Conservation (phyloP, 2,797 vertebrate genomes). For the Macropodus opercularis region DNA sequence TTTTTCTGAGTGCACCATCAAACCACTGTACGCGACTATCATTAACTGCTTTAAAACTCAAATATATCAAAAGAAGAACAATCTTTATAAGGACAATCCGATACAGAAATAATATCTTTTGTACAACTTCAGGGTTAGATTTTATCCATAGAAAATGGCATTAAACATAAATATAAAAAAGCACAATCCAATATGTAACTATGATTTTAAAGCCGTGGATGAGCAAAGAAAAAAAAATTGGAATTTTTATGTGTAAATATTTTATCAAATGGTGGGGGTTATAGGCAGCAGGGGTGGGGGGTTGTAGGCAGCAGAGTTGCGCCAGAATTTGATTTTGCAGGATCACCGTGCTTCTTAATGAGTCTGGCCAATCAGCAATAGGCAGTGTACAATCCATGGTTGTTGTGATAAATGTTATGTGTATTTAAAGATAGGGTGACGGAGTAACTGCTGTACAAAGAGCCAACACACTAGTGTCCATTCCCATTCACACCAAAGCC, state of each 20-base stretch:
- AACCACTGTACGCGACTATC: conserved; percentile 60
- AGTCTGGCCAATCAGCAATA: conserved; percentile 64
- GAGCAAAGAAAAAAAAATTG: conserved; percentile 39
- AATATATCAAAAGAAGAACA: conserved; percentile 63
- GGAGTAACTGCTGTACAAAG: conserved; percentile 46
- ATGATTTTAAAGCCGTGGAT: conserved; percentile 65
- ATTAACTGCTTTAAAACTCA: conserved; percentile 60
- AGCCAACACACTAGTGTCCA: conserved; percentile 26
- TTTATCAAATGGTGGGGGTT: conserved; percentile 48
- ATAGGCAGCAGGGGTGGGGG: conserved; percentile 6
- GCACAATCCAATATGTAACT: conserved; percentile 69
- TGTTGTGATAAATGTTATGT: conserved; percentile 61
- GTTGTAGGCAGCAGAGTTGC: conserved; percentile 23
- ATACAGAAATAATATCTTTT: conserved; percentile 71
- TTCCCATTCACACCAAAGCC: conserved; percentile 18
- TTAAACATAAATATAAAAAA: conserved; percentile 57
- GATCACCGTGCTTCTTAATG: conserved; percentile 33
- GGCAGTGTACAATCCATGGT: conserved; percentile 76
- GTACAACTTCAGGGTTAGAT: conserved; percentile 72
- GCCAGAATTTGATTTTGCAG: conserved; percentile 46
- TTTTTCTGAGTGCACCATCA: too few species aligned
- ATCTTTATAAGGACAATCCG: conserved; percentile 78
- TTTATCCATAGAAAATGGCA: conserved; percentile 53
- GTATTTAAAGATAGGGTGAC: conserved; percentile 45
- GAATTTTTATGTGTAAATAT: conserved; percentile 73